A percentile compares a stretch with the other conserved stretches of the same genome.
Conservation (phyloP, 2,113 vertebrate genomes). For the Lamprologus callipterus region DNA sequence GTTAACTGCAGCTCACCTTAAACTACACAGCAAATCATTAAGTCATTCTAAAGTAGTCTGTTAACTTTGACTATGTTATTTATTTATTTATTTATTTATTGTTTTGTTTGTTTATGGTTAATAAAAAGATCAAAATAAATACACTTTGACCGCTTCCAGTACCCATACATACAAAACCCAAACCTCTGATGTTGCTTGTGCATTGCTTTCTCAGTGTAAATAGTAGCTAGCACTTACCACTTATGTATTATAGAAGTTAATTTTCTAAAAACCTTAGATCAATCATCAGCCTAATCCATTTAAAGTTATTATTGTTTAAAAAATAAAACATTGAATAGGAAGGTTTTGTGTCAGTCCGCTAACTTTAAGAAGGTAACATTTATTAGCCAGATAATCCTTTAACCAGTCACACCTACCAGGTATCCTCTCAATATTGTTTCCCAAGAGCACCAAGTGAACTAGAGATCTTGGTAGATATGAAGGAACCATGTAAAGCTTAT, state of each 20-base stretch:
- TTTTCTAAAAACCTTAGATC: not conserved
- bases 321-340: not conserved
- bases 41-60: not conserved
- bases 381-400: not conserved
- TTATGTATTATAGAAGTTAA: not conserved
- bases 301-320: not conserved
- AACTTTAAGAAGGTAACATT: not conserved
- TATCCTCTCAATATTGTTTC: constrained; percentile 92
- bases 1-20: not conserved
- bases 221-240: not conserved
- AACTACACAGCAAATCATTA: not conserved
- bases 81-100: not conserved
- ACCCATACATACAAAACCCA: not conserved
- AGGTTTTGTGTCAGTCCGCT: not conserved
- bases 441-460: constrained; percentile 85
- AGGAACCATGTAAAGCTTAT: constrained; percentile 89
- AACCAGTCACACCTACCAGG: constrained; percentile 61
- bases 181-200: not conserved
- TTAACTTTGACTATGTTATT: not conserved
- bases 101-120: not conserved
- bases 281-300: not conserved
- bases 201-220: not conserved
- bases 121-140: not conserved
- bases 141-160: not conserved
- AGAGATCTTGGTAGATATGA: constrained; percentile 91